Percentiles rank a stretch among this genome's conserved stretches.
Conservation (phyloP, 2,797 vertebrate genomes). For the Parotocinclus haroldoi region DNA sequence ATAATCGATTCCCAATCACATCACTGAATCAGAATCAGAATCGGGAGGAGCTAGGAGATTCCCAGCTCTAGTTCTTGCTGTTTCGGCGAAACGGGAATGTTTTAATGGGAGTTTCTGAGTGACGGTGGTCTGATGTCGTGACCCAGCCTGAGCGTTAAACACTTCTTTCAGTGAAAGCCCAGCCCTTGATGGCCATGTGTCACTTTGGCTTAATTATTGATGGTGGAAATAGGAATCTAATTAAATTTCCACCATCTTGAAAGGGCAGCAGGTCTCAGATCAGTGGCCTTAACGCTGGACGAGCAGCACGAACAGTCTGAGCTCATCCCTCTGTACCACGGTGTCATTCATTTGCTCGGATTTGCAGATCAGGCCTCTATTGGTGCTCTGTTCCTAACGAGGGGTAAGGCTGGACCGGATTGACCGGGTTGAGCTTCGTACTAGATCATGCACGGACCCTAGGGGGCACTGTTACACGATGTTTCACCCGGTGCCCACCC, state of each 20-base stretch:
- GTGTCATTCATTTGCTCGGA: not conserved
- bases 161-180: constrained; percentile 36
- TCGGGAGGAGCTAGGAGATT: no score
- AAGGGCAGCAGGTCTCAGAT: constrained; percentile 70
- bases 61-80: no score
- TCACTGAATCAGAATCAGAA: no score
- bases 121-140: no score
- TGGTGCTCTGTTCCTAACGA: constrained; percentile 7
- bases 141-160: constrained; percentile 1
- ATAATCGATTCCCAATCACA: no score
- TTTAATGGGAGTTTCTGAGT: no score
- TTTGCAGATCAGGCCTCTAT: not conserved
- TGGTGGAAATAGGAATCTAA: constrained; percentile 86
- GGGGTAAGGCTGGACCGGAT: no score
- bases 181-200: constrained; percentile 54
- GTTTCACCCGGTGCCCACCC: no score
- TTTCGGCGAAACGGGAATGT: no score
- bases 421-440: no score
- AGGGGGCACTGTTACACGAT: no score
- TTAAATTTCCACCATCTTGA: constrained; percentile 89
- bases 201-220: constrained; percentile 87
- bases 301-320: constrained; percentile 25
- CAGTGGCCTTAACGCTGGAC: constrained; percentile 41
- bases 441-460: no score
- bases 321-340: constrained; percentile 4